phyloP scores from a whole-genome alignment of 2,888 invertebrate species.

The Trissolcus brochymenae region DNA sequence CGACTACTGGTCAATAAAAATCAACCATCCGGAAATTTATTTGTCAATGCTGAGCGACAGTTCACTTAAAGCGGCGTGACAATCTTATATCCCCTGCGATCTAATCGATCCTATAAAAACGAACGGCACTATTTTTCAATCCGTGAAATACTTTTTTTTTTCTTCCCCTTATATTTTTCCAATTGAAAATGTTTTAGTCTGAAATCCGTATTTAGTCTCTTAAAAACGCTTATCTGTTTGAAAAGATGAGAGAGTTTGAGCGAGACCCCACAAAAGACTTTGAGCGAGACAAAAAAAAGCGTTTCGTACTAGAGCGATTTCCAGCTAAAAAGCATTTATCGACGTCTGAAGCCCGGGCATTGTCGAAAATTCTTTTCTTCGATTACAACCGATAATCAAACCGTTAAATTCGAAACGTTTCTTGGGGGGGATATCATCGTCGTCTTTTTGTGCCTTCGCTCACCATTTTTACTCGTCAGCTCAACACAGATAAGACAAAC shows the following conservation, averaged over 20 bases:
- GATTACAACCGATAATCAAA: constrained; percentile 36
- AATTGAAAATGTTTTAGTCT: neutral
- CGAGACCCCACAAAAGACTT: neutral
- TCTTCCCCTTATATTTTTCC: neutral
- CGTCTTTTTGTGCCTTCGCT: constrained; percentile 14
- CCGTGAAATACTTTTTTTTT: neutral
- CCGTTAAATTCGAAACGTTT: constrained; percentile 16
- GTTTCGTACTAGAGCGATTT: constrained; percentile 18
- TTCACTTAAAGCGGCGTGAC: constrained; percentile 16
- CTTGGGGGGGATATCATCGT: constrained; percentile 11
- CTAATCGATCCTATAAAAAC: constrained; percentile 8
- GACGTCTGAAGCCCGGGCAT: constrained; percentile 20
- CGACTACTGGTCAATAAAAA: constrained; percentile 32
- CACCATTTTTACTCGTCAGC: constrained; percentile 16
- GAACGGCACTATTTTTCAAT: no score
- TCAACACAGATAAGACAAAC: no score
- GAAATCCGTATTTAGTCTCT: neutral
- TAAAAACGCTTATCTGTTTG: neutral
- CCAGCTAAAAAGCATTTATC: constrained; percentile 34
- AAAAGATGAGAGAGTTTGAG: constrained; percentile 11
- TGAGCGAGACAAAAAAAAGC: constrained; percentile 14
- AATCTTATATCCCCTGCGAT: neutral
- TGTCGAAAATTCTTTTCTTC: constrained; percentile 36
- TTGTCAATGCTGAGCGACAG: constrained; percentile 33
- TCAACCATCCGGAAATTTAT: constrained; percentile 31